Base-by-base conservation (phyloP, 2,888 invertebrate genomes). In the Tineola bisselliella region DNA sequence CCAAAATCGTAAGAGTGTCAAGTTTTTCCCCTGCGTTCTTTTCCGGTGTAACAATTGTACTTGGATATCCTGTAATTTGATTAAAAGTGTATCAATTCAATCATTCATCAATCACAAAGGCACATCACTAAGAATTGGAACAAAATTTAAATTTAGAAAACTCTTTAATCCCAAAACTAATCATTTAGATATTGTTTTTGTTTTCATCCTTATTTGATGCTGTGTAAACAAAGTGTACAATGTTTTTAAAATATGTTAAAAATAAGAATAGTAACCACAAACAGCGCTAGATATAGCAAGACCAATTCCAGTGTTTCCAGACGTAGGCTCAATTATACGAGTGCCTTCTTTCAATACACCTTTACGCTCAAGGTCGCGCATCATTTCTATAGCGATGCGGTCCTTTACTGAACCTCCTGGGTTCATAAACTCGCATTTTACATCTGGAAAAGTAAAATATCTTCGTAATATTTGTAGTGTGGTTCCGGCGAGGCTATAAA, bases 11-110 rank as follows among this genome's bases (percentile, higher is more conserved):
- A 64, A 99, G 79, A 0, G 96, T 93, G 70, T 94, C 93, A 3
- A 97, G 97, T 86, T 99, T 99, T 79, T 99, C 99, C 75, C 95
- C 94, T 30, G 98, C 98, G 99, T 99, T 99, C 88, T 99, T 99
- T 76, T 98, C 96, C 0, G 99, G 98, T 93, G 99, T 94, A 0
- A 99, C 97, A 74, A 99, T 98, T 61, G 99, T 92, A 80, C 98
- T 98, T 66, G 93, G 92, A 84, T 99, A 99, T 8, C 98, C 90
- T 87, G 75, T 71, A 38, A 38, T 38, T 38, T n/a, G 10, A 10
- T 38, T 10, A 38, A 1, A 25, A 25, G 25, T 6, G 25, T 25
- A 25, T 25, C 25, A 25, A 25, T 25, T 25, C 25, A 25, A 25
- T 25, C 6, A 25, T 25, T 6, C 25, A 25, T 25, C 25, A 25